Conservation (phyloP, 2,888 invertebrate genomes). For the Hyalella azteca region DNA sequence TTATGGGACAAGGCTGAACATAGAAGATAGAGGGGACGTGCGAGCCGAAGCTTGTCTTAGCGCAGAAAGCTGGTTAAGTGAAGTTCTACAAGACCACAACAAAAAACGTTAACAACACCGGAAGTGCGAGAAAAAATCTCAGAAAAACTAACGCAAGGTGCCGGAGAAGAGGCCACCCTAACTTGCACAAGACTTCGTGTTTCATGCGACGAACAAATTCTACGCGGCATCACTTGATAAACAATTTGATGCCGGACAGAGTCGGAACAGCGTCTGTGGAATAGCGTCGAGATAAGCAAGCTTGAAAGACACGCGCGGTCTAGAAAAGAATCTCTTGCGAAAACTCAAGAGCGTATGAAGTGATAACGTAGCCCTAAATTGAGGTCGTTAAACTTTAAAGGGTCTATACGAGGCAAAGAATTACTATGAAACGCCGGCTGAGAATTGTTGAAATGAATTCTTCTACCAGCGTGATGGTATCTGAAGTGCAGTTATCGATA, state of each 20-base stretch:
- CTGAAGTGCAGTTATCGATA: too few relatives aligned
- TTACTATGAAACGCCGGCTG: too few relatives aligned
- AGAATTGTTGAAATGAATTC: too few relatives aligned
- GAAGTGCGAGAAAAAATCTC: background rate
- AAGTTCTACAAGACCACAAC: background rate
- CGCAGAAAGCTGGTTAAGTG: background rate
- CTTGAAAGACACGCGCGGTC: background rate
- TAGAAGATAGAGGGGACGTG: too few relatives aligned
- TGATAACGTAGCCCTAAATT: too few relatives aligned
- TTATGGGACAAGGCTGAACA: too few relatives aligned
- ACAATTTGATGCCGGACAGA: background rate
- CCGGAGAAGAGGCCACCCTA: slow-evolving; percentile 1
- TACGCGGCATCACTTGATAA: slow-evolving; percentile 13
- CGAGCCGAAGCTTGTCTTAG: background rate
- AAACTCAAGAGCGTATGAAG: too few relatives aligned
- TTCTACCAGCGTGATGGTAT: too few relatives aligned
- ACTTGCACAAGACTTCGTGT: background rate
- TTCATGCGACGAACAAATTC: too few relatives aligned
- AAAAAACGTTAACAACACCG: background rate
- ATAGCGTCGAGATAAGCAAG: background rate
- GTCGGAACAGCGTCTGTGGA: background rate
- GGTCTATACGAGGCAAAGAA: too few relatives aligned
- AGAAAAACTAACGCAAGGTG: background rate
- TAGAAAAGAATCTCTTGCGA: background rate
- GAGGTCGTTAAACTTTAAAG: too few relatives aligned